Evolutionary conservation across 2,113 vertebrate species (phyloP), one percentile per base, ranked within the genome.

Genomic region (Nothoprocta pentlandii): DNA sequence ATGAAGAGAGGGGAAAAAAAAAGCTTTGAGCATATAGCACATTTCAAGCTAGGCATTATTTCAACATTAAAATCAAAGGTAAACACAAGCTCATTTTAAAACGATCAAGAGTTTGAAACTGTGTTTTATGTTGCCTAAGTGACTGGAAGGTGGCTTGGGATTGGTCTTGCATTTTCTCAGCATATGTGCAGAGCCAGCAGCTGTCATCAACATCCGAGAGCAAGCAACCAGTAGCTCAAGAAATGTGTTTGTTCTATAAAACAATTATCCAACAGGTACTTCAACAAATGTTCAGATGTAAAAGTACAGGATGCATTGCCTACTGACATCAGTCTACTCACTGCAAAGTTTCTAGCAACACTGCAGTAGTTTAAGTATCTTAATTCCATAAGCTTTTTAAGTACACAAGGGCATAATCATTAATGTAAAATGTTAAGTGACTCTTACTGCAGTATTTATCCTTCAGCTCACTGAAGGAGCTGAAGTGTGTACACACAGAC

Each of bases 101-200:
- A 59, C 58, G 17, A 69, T 2, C 34, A 73, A 44, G 88, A 79
- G 3, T 19, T 41, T 19, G 19, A 19, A 30, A 49, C 8, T 28
- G 32, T 7, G 20, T 36, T 93, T 85, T 44, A 49, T 28, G 32
- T 30, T 76, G 16, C 30, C 53, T 47, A 67, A 73, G 58, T 2
- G 59, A 28, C 10, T 73, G 20, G 32, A 6, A 42, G 0, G 0
- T 12, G 61, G 66, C 32, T 87, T 73, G 70, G 42, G 22, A 51
- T 8, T 32, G 30, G 15, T 23, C 88, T 67, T 89, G 17, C 16
- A 25, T 15, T 28, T 22, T 6, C 26, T 53, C 11, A 32, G 17
- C 15, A 32, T 3, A 7, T 0, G 1, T 21, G 11, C 11, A 81
- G 42, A 83, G 12, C 39, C 54, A 76, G 14, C 51, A 53, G 62